Percentiles rank a stretch among this genome's conserved stretches.
Conservation (phyloP, 2,113 vertebrate genomes). For the Ornithorhynchus anatinus region DNA sequence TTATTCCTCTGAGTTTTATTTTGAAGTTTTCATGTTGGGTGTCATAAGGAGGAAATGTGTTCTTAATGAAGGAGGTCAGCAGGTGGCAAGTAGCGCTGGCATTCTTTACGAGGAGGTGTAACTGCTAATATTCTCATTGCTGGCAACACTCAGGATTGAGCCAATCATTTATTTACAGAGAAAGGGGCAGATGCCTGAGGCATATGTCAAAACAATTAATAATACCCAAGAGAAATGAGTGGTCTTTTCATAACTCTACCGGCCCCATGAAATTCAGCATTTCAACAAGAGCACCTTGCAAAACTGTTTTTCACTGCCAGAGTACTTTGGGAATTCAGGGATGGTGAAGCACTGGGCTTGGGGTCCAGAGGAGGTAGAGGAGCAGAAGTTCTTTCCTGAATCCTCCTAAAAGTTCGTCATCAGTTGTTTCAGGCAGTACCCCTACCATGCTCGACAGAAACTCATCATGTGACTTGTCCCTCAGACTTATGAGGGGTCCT, state of each 20-base stretch:
- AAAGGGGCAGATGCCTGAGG: neutral
- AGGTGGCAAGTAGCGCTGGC: neutral
- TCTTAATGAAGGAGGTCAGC: neutral
- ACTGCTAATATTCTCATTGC: neutral
- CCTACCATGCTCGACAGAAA: too few relatives aligned
- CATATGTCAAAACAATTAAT: slow-evolving; percentile 36
- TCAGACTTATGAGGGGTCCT: too few relatives aligned
- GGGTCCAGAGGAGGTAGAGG: too few relatives aligned
- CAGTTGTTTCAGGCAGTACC: too few relatives aligned
- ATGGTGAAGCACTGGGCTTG: too few relatives aligned
- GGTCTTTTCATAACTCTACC: neutral
- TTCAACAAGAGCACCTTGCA: neutral
- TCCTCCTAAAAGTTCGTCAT: too few relatives aligned
- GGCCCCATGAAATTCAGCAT: neutral
- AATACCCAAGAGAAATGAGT: neutral
- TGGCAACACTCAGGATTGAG: neutral
- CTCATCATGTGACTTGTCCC: too few relatives aligned
- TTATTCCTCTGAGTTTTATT: too few relatives aligned
- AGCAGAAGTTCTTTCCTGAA: too few relatives aligned
- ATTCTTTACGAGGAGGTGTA: neutral
- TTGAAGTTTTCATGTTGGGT: too few relatives aligned
- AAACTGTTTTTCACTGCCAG: neutral
- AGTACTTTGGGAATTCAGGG: too few relatives aligned
- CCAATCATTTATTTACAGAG: slow-evolving; percentile 29
- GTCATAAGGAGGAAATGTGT: slow-evolving; percentile 15